Conservation (phyloP, 2,797 vertebrate species). For the Sphaeramia orbicularis region DNA sequence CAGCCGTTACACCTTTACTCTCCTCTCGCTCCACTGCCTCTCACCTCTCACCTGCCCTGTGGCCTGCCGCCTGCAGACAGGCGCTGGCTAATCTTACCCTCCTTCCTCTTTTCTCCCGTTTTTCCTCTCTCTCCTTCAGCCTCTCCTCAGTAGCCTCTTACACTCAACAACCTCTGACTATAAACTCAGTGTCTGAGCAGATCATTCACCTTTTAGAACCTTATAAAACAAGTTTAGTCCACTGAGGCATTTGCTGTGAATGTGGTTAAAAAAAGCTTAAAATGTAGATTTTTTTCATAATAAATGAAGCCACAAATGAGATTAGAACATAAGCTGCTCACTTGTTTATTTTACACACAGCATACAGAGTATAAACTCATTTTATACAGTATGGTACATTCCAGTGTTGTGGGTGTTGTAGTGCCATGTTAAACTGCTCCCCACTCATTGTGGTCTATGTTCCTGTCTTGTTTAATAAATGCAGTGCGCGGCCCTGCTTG, state of each 20-base stretch:
- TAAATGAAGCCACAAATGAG: constrained; percentile 8
- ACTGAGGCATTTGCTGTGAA: background rate
- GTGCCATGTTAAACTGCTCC: constrained; percentile 30
- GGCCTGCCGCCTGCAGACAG: constrained; percentile 68
- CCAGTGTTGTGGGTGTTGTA: constrained; percentile 7
- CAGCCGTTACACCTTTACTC: constrained; percentile 46
- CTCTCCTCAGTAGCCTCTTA: constrained; percentile 33
- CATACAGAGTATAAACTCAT: constrained; percentile 11
- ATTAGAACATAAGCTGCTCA: background rate
- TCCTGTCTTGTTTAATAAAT: constrained; percentile 72
- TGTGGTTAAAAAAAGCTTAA: constrained; percentile 10
- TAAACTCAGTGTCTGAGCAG: constrained; percentile 39
- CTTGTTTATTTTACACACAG: constrained; percentile 11
- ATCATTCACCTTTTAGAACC: constrained; percentile 17
- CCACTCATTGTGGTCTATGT: constrained; percentile 48
- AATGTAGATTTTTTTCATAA: constrained; percentile 3
- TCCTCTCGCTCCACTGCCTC: constrained; percentile 64
- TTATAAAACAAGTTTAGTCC: constrained; percentile 19
- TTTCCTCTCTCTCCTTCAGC: constrained; percentile 28
- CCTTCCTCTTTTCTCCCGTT: constrained; percentile 4
- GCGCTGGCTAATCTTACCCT: constrained; percentile 54
- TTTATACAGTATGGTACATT: background rate
- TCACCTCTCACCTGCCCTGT: constrained; percentile 80
- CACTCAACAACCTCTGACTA: constrained; percentile 44
- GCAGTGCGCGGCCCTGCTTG: constrained; percentile 34